These are phyloP conservation scores for Eupithecia abbreviata DNA, from an alignment of 2,888 invertebrate genomes.

Conservation along the genomic window DNA sequence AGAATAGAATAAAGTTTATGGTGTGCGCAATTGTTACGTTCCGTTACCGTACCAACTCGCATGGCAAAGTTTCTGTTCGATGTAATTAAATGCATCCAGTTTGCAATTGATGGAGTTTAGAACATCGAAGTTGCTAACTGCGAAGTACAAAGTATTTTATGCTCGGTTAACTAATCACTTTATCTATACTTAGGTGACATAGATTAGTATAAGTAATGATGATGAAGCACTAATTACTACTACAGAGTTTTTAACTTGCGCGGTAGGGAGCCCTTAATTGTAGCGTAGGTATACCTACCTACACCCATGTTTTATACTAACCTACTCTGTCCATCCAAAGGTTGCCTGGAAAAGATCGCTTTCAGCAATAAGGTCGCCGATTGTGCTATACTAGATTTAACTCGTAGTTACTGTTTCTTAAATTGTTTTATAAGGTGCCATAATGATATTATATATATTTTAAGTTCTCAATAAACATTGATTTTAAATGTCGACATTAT, in stretches of 20 bases:
- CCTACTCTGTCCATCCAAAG: no score
- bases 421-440: no score
- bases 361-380: no score
- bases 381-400: no score
- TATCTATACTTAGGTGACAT: neutral
- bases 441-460: no score
- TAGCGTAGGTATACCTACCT: no score
- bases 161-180: conserved; percentile 2
- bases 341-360: no score
- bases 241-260: neutral
- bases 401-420: no score
- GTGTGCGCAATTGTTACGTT: conserved; percentile 25
- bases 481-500: neutral
- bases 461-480: no score
- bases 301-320: no score
- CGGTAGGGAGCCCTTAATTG: neutral
- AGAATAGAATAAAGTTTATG: no score
- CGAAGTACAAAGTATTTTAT: conserved; percentile 3
- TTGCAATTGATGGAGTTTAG: conserved; percentile 31
- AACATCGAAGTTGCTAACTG: conserved; percentile 15
- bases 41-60: conserved; percentile 18
- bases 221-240: neutral
- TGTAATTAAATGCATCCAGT: conserved; percentile 33
- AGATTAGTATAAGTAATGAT: neutral
- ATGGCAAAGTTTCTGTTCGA: conserved; percentile 23